A percentile compares a stretch with the other conserved stretches of the same genome.
Evolutionary conservation across 2,113 vertebrate species (phyloP).

Genomic region (Cercopithecus mona): DNA sequence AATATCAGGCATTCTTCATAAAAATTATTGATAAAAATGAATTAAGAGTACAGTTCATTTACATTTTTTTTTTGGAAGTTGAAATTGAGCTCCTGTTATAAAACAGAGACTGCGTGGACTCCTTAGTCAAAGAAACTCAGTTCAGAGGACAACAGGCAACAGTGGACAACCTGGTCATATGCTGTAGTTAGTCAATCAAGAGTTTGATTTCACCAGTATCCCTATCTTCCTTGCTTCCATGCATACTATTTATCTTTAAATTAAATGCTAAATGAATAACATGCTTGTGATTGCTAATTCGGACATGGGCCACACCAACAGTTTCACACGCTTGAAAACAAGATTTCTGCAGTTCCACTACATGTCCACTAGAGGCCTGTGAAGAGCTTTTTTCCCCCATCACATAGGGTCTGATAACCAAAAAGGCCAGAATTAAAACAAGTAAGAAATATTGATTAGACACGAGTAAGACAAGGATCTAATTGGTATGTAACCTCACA

Average conservation of each 20-base stretch:
- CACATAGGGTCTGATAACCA: background rate
- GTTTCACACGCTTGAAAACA: background rate
- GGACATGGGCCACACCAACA: background rate
- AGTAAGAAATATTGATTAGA: slow-evolving; percentile 29
- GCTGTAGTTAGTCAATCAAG: background rate
- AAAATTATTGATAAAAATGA: background rate
- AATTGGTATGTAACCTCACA: background rate
- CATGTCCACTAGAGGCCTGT: slow-evolving; percentile 84
- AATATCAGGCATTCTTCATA: background rate
- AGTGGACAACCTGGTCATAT: background rate
- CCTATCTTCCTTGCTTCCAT: background rate
- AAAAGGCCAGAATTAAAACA: background rate
- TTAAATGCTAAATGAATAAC: background rate
- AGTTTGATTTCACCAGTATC: background rate
- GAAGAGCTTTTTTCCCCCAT: slow-evolving; percentile 75
- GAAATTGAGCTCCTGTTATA: background rate
- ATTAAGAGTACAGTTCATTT: background rate
- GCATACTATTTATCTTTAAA: background rate
- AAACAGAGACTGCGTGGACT: background rate
- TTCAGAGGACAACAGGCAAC: background rate
- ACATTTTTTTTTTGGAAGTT: background rate
- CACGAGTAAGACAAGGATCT: background rate
- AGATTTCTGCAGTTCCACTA: slow-evolving; percentile 74
- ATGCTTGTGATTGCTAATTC: background rate
- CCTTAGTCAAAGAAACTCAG: background rate